Conservation (phyloP, 2,797 vertebrate genomes). For the Chaenodraco wilsoni region DNA sequence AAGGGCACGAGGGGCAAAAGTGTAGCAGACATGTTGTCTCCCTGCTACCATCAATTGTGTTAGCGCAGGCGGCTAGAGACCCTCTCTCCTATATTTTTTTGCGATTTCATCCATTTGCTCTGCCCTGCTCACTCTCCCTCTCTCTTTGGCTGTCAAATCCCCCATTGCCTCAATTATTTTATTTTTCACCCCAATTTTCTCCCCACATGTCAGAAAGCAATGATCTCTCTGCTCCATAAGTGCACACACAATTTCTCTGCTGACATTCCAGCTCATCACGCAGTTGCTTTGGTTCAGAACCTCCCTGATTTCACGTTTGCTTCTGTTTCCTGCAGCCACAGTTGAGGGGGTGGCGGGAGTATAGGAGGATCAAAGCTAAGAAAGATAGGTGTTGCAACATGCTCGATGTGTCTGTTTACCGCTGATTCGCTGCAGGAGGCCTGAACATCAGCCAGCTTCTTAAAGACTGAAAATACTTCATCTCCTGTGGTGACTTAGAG, state of each 20-base stretch:
- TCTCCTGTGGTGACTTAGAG: conserved; percentile 21
- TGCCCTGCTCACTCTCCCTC: conserved; percentile 27
- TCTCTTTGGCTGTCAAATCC: conserved; percentile 13
- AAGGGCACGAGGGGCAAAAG: conserved; percentile 40
- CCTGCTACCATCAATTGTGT: conserved; percentile 45
- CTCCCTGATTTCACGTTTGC: conserved; percentile 59
- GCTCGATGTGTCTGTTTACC: conserved; percentile 47
- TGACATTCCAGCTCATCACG: conserved; percentile 80
- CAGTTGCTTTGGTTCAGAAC: conserved; percentile 66
- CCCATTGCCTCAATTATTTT: conserved; percentile 13
- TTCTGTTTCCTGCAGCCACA: conserved; percentile 38
- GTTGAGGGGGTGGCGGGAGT: conserved; percentile 21
- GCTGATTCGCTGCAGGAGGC: conserved; percentile 46
- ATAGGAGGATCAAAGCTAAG: conserved; percentile 69
- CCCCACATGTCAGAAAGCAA: conserved; percentile 23
- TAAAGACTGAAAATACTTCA: conserved; percentile 38
- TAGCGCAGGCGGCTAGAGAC: conserved; percentile 22
- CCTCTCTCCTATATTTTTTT: conserved; percentile 44
- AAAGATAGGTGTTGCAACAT: conserved; percentile 53
- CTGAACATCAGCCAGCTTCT: conserved; percentile 17
- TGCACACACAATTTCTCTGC: conserved; percentile 39
- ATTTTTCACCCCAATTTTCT: conserved; percentile 42
- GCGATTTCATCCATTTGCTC: conserved; percentile 56
- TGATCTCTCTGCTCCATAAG: conserved; percentile 39
- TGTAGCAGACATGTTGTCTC: conserved; percentile 43